Evolutionary conservation across 2,113 vertebrate genomes (phyloP).

Genomic region (Ailurus styani): DNA sequence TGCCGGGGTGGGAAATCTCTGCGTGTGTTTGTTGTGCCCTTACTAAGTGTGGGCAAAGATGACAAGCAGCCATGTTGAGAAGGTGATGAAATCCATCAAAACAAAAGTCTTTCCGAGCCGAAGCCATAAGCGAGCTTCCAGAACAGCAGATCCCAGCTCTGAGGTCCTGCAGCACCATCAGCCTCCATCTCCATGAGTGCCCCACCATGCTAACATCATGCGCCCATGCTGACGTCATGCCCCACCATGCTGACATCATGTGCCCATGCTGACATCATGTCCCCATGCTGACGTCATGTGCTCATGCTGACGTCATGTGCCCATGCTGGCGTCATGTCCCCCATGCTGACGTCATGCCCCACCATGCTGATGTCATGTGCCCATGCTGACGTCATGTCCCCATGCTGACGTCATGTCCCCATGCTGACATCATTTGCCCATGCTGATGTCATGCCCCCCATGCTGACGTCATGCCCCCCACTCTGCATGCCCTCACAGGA

Average conservation of each 20-base stretch:
- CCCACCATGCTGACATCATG: neutral
- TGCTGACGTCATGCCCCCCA: too few species aligned
- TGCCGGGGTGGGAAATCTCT: fast-evolving
- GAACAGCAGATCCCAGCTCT: neutral
- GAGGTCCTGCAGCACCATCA: neutral
- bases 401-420: too few species aligned
- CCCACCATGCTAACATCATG: fast-evolving
- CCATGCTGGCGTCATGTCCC: fast-evolving
- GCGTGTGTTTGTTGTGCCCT: neutral
- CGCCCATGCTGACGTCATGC: too few species aligned
- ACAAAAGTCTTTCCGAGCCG: neutral
- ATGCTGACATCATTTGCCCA: too few species aligned
- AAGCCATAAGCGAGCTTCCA: neutral
- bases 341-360: too few species aligned
- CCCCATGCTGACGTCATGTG: too few species aligned
- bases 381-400: neutral
- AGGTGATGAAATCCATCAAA: neutral
- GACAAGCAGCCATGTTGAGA: neutral
- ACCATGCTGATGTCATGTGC: neutral
- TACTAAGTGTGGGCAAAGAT: neutral
- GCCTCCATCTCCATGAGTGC: neutral
- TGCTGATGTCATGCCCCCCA: neutral
- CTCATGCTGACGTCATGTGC: neutral
- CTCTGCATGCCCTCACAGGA: fast-evolving
- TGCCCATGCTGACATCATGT: too few species aligned